These are phyloP conservation scores for Horisme vitalbata DNA, from an alignment of 2,888 invertebrate species.

Conservation along the genomic window DNA sequence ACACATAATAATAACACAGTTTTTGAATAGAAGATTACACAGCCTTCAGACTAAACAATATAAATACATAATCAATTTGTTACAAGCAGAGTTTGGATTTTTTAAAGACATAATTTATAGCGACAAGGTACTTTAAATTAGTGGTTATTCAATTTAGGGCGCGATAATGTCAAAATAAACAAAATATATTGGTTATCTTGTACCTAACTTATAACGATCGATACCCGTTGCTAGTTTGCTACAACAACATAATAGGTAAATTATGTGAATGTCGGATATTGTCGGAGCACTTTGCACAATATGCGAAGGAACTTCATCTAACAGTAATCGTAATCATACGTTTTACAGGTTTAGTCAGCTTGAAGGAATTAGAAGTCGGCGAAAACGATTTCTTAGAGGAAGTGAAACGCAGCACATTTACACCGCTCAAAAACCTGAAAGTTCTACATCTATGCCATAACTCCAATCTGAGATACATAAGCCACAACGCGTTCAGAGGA, in stretches of 20 bases:
- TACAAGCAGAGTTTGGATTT: too few relatives aligned
- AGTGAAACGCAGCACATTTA: conserved; percentile 80
- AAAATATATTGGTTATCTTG: not conserved
- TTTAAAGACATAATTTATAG: too few relatives aligned
- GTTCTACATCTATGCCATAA: conserved; percentile 79
- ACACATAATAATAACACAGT: too few relatives aligned
- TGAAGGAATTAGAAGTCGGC: conserved; percentile 84
- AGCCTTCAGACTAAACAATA: too few relatives aligned
- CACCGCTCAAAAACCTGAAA: conserved; percentile 69
- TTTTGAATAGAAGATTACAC: too few relatives aligned
- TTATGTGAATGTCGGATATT: conserved; percentile 6
- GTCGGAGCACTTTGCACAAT: conserved; percentile 1
- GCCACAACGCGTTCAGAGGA: conserved; percentile 82
- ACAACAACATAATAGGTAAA: too few relatives aligned
- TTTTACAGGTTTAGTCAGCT: conserved; percentile 73
- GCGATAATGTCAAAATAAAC: not conserved
- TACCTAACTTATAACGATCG: not conserved
- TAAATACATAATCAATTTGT: too few relatives aligned
- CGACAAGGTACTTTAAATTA: too few relatives aligned
- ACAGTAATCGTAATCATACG: conserved; percentile 1
- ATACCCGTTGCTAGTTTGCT: too few relatives aligned
- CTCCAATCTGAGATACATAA: conserved; percentile 78
- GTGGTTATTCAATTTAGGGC: conserved; percentile 1
- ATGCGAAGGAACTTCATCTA: conserved; percentile 4
- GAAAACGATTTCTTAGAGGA: conserved; percentile 80